Evolutionary conservation across 2,113 vertebrate genomes (phyloP), one percentile per base, ranked within the genome.

Genomic region (Romanogobio albipinnatus): DNA sequence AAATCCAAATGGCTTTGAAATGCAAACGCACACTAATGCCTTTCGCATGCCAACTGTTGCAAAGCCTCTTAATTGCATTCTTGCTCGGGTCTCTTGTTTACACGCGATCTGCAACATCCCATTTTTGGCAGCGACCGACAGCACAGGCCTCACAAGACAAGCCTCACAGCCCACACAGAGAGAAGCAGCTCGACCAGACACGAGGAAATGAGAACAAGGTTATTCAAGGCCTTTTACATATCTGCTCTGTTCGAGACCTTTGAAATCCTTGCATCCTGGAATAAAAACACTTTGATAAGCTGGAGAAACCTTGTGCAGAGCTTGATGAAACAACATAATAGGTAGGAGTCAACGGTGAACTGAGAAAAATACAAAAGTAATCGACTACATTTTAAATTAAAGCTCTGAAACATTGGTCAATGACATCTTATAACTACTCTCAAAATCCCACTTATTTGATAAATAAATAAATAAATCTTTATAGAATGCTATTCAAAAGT

Each of bases 1-100:
- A 77, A 79, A 84, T 87, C 71, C 76, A 77, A 83, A 70, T 84
- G 80, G 82, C 86, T 89, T 79, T 89, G 87, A 90, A 89, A 89
- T 85, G 87, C 86, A 82, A 88, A 89, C 79, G 56, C 33, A 51
- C 73, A 85, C 68, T 78, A 47, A 76, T 77, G 84, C 56, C 64
- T 78, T 79, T 29, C 74, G 13, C 80, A 79, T 36, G 82, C 84
- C 84, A 90, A 87, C 86, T 76, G 85, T 76, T 82, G 86, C 84
- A 85, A 87, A 87, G 84, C 84, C 84, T 76, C 84, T 82, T 84
- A 79, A 83, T 83, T 86, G 80, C 74, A 86, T 84, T 89, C 76
- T 85, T 76, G 81, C 81, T 76, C 36, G 61, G 81, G 74, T 75
- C 66, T 79, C 85, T 45, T 81, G 83, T 86, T 88, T 81, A 84